Conservation (phyloP, 1,140 invertebrate genomes). For the Drosophila pachea region DNA sequence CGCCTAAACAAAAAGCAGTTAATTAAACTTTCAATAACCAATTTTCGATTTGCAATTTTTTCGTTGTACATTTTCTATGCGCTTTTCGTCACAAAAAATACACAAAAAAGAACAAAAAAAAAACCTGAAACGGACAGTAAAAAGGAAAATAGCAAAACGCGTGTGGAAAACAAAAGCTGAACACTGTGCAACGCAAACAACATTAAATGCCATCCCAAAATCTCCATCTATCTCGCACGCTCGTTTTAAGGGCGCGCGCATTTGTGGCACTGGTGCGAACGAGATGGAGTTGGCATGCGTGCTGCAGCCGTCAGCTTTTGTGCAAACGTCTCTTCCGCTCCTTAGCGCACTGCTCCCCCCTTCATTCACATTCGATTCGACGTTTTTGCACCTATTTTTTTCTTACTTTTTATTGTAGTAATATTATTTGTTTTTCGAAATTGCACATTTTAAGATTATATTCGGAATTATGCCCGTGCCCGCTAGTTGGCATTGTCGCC, state of each 20-base stretch:
- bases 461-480: constrained; percentile 36
- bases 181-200: constrained; percentile 42
- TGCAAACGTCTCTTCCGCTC: constrained; percentile 46
- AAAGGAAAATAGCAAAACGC: constrained; percentile 64
- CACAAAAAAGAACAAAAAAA: constrained; percentile 65
- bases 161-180: constrained; percentile 41
- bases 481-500: constrained; percentile 33
- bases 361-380: constrained; percentile 53
- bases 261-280: constrained; percentile 51
- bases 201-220: constrained; percentile 49
- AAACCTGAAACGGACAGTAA: constrained; percentile 45
- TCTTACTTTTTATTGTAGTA: constrained; percentile 66
- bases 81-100: constrained; percentile 68
- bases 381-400: constrained; percentile 66
- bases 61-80: constrained; percentile 57
- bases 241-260: constrained; percentile 70
- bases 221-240: constrained; percentile 58
- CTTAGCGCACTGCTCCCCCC: constrained; percentile 33
- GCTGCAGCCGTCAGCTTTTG: constrained; percentile 56
- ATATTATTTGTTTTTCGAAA: constrained; percentile 69
- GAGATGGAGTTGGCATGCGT: constrained; percentile 64
- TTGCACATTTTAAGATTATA: constrained; percentile 33
- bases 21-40: constrained; percentile 10
- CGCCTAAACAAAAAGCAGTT: constrained; percentile 25
- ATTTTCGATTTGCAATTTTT: constrained; percentile 41